Base-by-base conservation (phyloP, 2,113 vertebrate species). In the Rhea americana region DNA sequence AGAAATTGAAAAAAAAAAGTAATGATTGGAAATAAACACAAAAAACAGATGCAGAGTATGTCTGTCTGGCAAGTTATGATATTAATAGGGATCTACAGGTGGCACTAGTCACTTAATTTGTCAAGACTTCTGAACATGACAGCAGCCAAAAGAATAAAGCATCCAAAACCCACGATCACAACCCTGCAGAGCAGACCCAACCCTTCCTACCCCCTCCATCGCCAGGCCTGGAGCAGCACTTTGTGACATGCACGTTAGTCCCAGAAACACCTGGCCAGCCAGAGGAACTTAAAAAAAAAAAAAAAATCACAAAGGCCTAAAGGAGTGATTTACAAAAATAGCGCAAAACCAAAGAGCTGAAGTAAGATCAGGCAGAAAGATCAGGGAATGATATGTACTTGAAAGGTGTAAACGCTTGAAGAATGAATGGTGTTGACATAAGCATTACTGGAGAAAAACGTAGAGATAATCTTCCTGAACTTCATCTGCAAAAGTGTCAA, bases 191-290 rank as follows among this genome's bases (percentile, higher is more conserved):
- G 51, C n/a, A 6, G 14, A 65, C 45, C 22, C 43, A 86, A 43
- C 61, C 72, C 55, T n/a, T 62, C 16, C 48, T 39, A 55, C 55
- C 68, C 67, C 51, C 56, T 26, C 13, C 0, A 0, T 11, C 53
- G 19, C 32, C 56, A 56, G 15, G 19, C 12, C 43, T 48, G 77
- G 8, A 58, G 30, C 11, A 12, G 35, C 22, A 26, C 3, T 13
- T 17, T 58, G 11, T 2, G 0, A 4, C 1, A 9, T 2, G 12
- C 18, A 0, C 1, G 4, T 22, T 5, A 51, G 37, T 14, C 24
- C 50, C 82, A 83, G 45, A 83, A 76, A 45, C 13, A 15, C 7
- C 30, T 3, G 0, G 4, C 55, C 35, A 79, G 39, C 13, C 72
- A 48, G 14, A 61, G 15, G 7, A 71, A 39, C 28, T 51, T 39